Evolutionary conservation across 92 coral and sea anemone species (phyloP).

Genomic region (Porites divaricata): DNA sequence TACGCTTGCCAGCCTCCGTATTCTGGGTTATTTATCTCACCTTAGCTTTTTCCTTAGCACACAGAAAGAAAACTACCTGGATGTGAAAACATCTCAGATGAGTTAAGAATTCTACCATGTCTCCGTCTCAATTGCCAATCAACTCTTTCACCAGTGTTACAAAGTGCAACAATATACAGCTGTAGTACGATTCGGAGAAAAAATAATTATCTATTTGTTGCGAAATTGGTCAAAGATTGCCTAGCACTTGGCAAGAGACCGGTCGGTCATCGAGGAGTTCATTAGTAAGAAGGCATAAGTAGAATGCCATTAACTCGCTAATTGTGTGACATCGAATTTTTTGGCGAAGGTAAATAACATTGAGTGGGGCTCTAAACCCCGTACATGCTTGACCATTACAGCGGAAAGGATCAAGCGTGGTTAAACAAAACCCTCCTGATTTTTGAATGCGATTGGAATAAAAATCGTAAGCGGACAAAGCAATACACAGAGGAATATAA

Average conservation of each 20-base stretch:
- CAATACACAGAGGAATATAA: constrained; percentile 36
- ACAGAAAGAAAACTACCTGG: background rate
- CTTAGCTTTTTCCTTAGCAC: constrained; percentile 9
- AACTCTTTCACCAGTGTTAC: background rate
- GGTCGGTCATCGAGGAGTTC: constrained; percentile 33
- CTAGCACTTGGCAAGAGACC: background rate
- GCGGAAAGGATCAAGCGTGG: constrained; percentile 21
- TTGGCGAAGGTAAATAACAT: background rate
- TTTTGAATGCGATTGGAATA: constrained; percentile 12
- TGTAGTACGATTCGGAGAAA: background rate
- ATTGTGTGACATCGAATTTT: constrained; percentile 61
- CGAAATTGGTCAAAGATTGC: constrained; percentile 26
- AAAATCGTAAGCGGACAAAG: constrained; percentile 36
- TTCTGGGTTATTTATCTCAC: background rate
- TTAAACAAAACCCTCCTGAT: constrained; percentile 21
- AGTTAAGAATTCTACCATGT: constrained; percentile 3
- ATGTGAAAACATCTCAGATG: constrained; percentile 7
- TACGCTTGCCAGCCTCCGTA: background rate
- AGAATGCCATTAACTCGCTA: constrained; percentile 46
- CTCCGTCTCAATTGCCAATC: background rate
- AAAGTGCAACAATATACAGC: constrained; percentile 2
- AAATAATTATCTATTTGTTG: constrained; percentile 1
- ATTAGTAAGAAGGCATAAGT: constrained; percentile 41
- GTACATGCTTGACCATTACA: constrained; percentile 19
- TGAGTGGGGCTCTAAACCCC: background rate